Conservation (phyloP, 2,797 vertebrate genomes). For the Coracias cyanogaster region DNA sequence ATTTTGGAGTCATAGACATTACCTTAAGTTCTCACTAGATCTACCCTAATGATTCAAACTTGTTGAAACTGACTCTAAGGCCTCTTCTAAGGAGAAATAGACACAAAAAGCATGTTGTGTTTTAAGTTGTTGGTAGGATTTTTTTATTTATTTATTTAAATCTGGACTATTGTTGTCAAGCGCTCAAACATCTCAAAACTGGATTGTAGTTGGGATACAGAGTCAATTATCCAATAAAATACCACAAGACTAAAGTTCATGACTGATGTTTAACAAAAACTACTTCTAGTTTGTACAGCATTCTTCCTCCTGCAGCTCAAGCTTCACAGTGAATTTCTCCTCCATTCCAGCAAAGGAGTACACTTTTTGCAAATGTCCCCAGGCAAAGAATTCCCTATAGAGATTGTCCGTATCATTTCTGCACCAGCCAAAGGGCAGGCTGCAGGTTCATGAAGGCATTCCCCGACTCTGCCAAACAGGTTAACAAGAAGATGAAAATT, state of each 20-base stretch:
- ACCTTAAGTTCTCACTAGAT: background rate
- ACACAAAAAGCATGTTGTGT: background rate
- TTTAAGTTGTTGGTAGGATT: background rate
- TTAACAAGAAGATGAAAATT: constrained; percentile 46
- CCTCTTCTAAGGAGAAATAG: background rate
- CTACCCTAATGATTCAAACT: background rate
- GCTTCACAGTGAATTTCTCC: background rate
- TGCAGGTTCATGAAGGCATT: constrained; percentile 1
- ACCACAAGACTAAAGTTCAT: background rate
- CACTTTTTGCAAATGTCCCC: background rate
- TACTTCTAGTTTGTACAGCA: background rate
- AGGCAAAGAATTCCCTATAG: background rate
- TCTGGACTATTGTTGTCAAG: background rate
- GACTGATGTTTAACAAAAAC: background rate
- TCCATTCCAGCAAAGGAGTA: background rate
- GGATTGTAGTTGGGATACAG: background rate
- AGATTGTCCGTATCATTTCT: background rate
- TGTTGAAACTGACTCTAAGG: background rate
- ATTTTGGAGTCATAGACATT: background rate
- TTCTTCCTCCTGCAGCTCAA: background rate
- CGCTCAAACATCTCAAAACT: background rate
- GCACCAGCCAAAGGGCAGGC: background rate
- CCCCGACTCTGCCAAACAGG: constrained; percentile 20
- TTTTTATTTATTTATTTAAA: background rate
- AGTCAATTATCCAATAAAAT: background rate